Evolutionary conservation across 2,113 vertebrate genomes (phyloP), one percentile per base, ranked within the genome.

Genomic region (Hyla sarda): DNA sequence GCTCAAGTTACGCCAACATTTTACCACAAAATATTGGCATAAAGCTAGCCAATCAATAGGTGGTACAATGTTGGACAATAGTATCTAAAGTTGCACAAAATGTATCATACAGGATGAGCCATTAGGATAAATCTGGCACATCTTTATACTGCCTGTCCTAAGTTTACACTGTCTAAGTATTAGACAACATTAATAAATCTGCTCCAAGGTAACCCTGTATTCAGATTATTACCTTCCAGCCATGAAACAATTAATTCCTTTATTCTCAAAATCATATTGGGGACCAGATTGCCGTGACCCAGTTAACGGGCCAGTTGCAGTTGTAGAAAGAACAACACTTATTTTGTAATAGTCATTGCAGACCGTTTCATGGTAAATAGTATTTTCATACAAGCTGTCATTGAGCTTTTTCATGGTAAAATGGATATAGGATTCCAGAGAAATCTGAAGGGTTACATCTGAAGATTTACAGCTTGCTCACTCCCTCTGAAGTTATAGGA

Each of bases 331-430:
- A 41, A 34, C 17, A 69, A 21, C 32, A 71, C 32, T 71, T 41
- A 41, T 71, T 37, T 71, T 23, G 19, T 71, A 71, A 41, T 23
- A 41, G 19, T 37, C 67, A 37, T 41, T 71, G 10, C 67, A 71
- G 19, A 4, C 32, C 6, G 19, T 37, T 41, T 14, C 21, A 19
- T 71, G 34, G 67, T 71, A 37, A 71, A 41, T 37, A 9, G 19
- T 71, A 37, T 23, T 37, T 71, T 41, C 9, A 12, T 71, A 5
- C 67, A 71, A 41, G 19, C 19, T 71, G 67, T 41, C 32, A 23
- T 71, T 71, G 3, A 71, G 67, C 34, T 71, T 23, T 41, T 21
- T 71, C 65, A 41, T 71, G 30, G 67, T 71, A 41, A 71, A 71
- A 37, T 41, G 34, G 19, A 71, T 71, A 23, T 23, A 41, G 41